Percentiles rank a stretch among this genome's conserved stretches.
These are phyloP conservation scores for Panonychus citri DNA, from an alignment of 1,140 invertebrate species.

Conservation along the genomic window DNA sequence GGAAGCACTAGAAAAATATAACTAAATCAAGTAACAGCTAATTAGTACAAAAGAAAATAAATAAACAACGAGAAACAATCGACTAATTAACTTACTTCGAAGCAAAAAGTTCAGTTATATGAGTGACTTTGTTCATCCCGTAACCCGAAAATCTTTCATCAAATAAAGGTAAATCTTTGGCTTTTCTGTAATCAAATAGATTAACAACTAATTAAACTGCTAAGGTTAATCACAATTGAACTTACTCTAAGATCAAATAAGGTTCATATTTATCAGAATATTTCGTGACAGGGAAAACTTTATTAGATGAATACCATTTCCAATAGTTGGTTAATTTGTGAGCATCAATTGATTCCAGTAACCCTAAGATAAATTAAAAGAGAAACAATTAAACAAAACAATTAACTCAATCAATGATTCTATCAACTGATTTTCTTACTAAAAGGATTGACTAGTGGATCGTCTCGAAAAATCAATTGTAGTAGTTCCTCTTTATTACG, in stretches of 20 bases:
- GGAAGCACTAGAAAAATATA: conserved; percentile 16
- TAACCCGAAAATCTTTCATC: conserved; percentile 17
- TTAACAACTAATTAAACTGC: conserved; percentile 1
- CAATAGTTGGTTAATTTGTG: conserved; percentile 18
- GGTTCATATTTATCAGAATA: conserved; percentile 19
- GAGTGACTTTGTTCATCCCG: conserved; percentile 20
- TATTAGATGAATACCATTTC: conserved; percentile 18
- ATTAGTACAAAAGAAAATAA: too few species aligned
- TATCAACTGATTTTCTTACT: conserved; percentile 6
- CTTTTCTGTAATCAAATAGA: conserved; percentile 9
- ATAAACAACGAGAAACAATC: too few species aligned
- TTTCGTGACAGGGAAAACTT: conserved; percentile 12
- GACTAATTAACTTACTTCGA: conserved; percentile 13
- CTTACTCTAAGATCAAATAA: conserved; percentile 16
- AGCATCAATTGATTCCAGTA: conserved; percentile 16
- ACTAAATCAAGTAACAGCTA: conserved; percentile 6
- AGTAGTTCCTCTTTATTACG: conserved; percentile 19
- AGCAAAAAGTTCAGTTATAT: conserved; percentile 18
- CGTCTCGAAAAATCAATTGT: conserved; percentile 17
- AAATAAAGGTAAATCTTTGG: conserved; percentile 11
- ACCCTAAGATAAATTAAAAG: conserved; percentile 10
- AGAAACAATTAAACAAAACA: neutral
- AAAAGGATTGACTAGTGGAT: conserved; percentile 16
- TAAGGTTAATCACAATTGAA: neutral
- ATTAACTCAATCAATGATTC: neutral